Base-by-base conservation (phyloP, 2,888 invertebrate species). In the Hypolimnas misippus region DNA sequence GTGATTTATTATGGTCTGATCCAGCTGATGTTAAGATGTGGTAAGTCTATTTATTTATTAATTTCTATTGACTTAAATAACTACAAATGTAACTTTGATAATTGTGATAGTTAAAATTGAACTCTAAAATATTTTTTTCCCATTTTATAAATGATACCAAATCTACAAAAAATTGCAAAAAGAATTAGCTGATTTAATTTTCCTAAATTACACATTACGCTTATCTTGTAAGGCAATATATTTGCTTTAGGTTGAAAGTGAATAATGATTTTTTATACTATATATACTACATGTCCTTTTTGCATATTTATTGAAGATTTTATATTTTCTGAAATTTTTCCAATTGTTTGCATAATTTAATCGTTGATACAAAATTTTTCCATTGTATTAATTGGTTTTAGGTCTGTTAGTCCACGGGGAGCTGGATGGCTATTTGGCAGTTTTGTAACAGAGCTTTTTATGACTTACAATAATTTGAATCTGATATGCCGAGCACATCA, bases 1-100 rank as follows among this genome's bases (percentile, higher is more conserved):
- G 99, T 94, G 99, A 99, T 94, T 93, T 99, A 72, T 96, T 99
- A 56, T 99, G 99, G 99, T 99, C 99, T 3, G 99, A 99, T 91
- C 99, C 99, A 33, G 99, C 99, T 79, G 98, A 99, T 79, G 96
- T 98, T 60, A 97, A 98, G 67, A 95, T 95, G 74, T 99, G 99
- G 98, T 94, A 84, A 78, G 44, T 46, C 3, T 10, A 17, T 19
- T 12, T 21, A 19, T 21, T 44, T 10, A 3, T 3, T 19, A n/a
- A 38, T 38, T 38, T n/a, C n/a, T n/a, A 12, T n/a, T 38, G 5
- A n/a, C 38, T 38, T n/a, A 14, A 16, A 14, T n/a, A 16, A 7
- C 6, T 8, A 17, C 7, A 10, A 8, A 14, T 40, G 2, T 40
- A 16, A 14, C 7, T 40, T 40, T 29, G 29, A 29, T 3, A 29